Conservation (phyloP, 2,888 invertebrate species). For the Rhagonycha fulva region DNA sequence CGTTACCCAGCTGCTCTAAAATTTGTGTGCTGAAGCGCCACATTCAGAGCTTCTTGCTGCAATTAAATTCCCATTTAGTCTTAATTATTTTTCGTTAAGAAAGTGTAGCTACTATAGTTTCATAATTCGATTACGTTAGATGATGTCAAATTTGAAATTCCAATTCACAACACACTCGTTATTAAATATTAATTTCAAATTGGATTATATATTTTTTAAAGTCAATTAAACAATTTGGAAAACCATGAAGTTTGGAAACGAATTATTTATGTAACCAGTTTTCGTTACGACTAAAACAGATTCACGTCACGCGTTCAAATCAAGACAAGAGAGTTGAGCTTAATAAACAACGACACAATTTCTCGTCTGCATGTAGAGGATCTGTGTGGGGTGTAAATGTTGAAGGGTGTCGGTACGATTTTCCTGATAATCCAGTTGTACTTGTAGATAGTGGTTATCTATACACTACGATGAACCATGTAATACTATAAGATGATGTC, state of each 20-base stretch:
- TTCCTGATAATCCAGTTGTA: slow-evolving; percentile 32
- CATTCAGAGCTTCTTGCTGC: slow-evolving; percentile 16
- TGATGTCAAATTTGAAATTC: neutral
- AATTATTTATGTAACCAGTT: slow-evolving; percentile 14
- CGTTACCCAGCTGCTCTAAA: neutral
- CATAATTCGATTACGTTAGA: slow-evolving; percentile 13
- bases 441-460: slow-evolving; percentile 35
- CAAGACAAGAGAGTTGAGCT: slow-evolving; percentile 34
- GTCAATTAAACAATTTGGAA: neutral
- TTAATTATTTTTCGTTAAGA: slow-evolving; percentile 23
- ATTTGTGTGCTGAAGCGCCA: slow-evolving; percentile 6
- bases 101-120: slow-evolving; percentile 7
- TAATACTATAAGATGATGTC: slow-evolving; percentile 14
- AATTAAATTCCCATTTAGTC: slow-evolving; percentile 27
- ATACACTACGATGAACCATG: slow-evolving; percentile 21
- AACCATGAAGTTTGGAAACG: neutral
- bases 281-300: slow-evolving; percentile 24
- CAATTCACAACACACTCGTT: neutral
- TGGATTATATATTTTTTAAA: neutral
- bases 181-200: neutral
- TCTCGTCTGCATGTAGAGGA: slow-evolving; percentile 32
- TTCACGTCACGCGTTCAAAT: slow-evolving; percentile 38
- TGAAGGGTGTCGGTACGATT: slow-evolving; percentile 24
- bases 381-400: slow-evolving; percentile 28
- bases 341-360: slow-evolving; percentile 38